Evolutionary conservation across 2,113 vertebrate genomes (phyloP), one percentile per base, ranked within the genome.

Genomic region (Cercocebus atys): DNA sequence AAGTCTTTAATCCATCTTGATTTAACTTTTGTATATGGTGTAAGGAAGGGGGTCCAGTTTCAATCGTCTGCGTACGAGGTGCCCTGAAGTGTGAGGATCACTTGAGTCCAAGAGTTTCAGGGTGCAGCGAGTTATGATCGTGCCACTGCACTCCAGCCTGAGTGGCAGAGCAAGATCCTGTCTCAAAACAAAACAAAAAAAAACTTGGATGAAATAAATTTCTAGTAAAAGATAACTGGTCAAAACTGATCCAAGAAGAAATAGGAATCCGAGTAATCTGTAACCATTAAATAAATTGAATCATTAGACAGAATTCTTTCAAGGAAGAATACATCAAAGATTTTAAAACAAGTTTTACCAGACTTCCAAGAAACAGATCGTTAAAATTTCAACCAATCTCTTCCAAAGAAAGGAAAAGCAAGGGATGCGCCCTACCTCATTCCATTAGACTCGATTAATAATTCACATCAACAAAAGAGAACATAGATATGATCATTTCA

Each of bases 241-340:
- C 14, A 90, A 86, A 96, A 47, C 8, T 8, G 2, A 68, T 50
- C 40, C 22, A 45, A 68, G 57, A 96, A 81, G 43, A 93, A 83
- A 75, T 68, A 76, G 35, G 85, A 96, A 57, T 23, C 55, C 66
- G 57, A 55, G 64, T 73, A 52, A 27, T 81, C 82, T 52, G 6
- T 82, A 94, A 47, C 32, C 2, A 82, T 70, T 76, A 55, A 93
- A 75, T 61, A 70, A 92, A 68, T 25, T 70, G 52, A 72, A n/a
- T 70, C 32, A 72, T 50, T 70, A n/a, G 25, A 55, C 73, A 55
- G 82, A 93, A 66, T 35, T 57, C 13, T 43, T 72, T 88, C 52
- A 79, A 79, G 61, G 75, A 40, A 47, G 13, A 88, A 84, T 68
- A 13, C 35, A 75, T 64, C 59, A 45, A 7, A 52, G 18, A 1